Conservation (phyloP, 2,888 invertebrate species). For the Drosophila colorata region DNA sequence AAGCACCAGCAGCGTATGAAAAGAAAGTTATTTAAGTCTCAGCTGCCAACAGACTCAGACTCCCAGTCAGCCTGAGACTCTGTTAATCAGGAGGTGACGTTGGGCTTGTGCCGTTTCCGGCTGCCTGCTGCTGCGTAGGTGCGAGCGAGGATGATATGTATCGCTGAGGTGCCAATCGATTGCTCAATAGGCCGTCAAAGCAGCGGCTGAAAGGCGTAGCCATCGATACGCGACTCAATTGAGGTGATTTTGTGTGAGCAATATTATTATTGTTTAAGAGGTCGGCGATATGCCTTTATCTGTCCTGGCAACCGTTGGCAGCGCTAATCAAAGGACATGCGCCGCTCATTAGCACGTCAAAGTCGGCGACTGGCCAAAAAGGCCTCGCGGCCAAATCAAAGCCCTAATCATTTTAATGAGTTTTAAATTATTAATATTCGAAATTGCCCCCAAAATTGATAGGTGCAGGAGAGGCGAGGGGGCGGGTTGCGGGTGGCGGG, state of each 20-base stretch:
- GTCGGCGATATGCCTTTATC: conserved; percentile 1
- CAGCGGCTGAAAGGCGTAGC: conserved; percentile 37
- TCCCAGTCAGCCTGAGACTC: conserved; percentile 3
- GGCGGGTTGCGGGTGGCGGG: neutral
- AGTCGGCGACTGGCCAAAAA: conserved; percentile 35
- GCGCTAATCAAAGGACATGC: conserved; percentile 49
- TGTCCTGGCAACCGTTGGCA: conserved; percentile 14
- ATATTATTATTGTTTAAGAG: neutral
- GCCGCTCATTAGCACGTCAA: conserved; percentile 61
- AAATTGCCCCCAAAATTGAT: conserved; percentile 47
- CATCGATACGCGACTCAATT: conserved; percentile 43
- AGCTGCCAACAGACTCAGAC: conserved; percentile 30
- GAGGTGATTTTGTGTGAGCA: conserved; percentile 4
- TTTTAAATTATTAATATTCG: conserved; percentile 74
- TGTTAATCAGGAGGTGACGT: conserved; percentile 65
- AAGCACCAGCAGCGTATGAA: conserved; percentile 33
- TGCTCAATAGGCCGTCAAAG: conserved; percentile 65
- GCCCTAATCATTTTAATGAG: conserved; percentile 71
- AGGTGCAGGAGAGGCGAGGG: too few species aligned
- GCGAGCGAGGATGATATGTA: conserved; percentile 64
- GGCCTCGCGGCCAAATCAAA: conserved; percentile 68
- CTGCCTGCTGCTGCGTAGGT: too few species aligned
- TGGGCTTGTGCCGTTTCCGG: conserved; percentile 46
- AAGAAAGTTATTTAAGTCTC: conserved; percentile 68
- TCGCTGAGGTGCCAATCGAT: conserved; percentile 72